phyloP scores from a whole-genome alignment of 2,888 invertebrate species.

The Megalurothrips usitatus region DNA sequence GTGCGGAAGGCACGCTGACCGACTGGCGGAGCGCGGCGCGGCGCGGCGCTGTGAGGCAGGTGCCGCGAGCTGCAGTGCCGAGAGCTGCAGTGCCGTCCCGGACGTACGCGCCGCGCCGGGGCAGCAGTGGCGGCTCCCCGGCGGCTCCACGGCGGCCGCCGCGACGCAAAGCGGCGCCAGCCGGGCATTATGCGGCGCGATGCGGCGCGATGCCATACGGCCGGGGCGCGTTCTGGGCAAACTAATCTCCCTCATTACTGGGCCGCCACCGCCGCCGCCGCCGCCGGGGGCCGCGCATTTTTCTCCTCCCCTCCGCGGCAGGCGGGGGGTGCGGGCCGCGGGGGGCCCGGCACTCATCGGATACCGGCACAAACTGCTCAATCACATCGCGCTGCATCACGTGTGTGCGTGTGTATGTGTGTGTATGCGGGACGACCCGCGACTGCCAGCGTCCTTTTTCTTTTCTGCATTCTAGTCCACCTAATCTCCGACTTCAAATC shows the following conservation, averaged over 20 bases:
- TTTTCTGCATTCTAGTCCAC: no score
- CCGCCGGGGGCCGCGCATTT: no score
- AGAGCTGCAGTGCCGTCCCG: neutral
- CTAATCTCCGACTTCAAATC: neutral
- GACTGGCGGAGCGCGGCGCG: neutral
- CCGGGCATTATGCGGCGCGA: neutral
- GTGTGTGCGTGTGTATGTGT: no score
- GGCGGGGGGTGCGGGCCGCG: no score
- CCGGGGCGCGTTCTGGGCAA: neutral
- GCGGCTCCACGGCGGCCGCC: neutral
- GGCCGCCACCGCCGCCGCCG: no score
- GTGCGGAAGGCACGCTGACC: constrained; percentile 1
- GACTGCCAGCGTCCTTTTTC: no score
- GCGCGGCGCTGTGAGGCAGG: neutral
- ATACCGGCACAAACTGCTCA: no score
- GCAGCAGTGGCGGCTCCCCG: neutral
- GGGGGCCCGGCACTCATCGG: no score
- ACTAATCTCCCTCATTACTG: neutral
- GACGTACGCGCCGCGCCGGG: neutral
- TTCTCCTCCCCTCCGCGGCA: no score
- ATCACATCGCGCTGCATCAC: no score
- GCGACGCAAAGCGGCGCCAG: neutral
- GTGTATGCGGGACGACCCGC: no score
- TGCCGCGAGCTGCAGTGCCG: neutral
- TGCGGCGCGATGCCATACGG: neutral